Evolutionary conservation across 1,140 invertebrate species (phyloP).

Genomic region (Sarcophaga peregrina): DNA sequence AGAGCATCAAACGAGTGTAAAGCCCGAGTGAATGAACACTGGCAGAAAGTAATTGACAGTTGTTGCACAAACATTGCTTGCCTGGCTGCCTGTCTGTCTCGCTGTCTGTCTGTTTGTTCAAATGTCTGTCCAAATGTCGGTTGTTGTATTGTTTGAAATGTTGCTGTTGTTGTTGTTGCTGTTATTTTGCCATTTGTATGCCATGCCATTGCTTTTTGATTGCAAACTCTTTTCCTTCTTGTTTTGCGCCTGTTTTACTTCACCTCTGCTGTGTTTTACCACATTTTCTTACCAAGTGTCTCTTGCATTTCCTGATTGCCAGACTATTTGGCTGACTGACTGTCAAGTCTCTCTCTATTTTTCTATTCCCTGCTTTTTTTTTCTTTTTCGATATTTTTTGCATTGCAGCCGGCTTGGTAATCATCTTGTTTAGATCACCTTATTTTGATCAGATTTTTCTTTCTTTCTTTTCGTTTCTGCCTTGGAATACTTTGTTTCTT

Average conservation of each 20-base stretch:
- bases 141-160: background rate
- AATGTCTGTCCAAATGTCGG: background rate
- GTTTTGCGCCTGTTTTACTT: too few species aligned
- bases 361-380: background rate
- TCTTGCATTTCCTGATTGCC: constrained; percentile 24
- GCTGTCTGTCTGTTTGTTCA: background rate
- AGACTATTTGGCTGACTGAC: constrained; percentile 13
- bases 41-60: constrained; percentile 35
- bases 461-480: background rate
- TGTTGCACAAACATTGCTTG: constrained; percentile 39
- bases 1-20: background rate
- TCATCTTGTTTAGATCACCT: constrained; percentile 41
- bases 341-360: background rate
- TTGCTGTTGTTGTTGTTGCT: background rate
- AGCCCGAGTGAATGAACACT: background rate
- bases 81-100: background rate
- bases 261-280: constrained; percentile 16
- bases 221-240: background rate
- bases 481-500: background rate
- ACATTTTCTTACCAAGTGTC: background rate
- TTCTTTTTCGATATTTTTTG: background rate
- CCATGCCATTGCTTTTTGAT: background rate
- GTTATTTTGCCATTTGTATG: background rate
- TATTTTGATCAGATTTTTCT: constrained; percentile 26
- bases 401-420: background rate